These are phyloP conservation scores for Microctonus brassicae DNA, from an alignment of 2,888 invertebrate genomes.

Conservation along the genomic window DNA sequence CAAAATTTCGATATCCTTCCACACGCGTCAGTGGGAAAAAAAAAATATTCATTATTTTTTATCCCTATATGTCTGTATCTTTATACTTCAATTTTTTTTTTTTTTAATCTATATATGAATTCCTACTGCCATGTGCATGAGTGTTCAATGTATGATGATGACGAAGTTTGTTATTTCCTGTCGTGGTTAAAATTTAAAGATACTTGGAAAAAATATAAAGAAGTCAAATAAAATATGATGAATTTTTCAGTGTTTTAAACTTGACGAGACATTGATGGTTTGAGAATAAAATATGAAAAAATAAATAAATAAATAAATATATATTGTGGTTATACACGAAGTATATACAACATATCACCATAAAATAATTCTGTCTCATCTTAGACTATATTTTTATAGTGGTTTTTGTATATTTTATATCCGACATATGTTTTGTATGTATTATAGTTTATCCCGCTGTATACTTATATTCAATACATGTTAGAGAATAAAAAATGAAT, in stretches of 20 bases:
- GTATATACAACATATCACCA: background rate
- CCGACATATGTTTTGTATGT: no score
- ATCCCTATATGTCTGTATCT: background rate
- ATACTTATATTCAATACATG: no score
- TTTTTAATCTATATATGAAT: background rate
- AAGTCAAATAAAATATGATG: background rate
- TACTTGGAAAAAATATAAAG: background rate
- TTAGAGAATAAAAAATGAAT: background rate
- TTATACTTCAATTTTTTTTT: no score
- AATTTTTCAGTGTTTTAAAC: background rate
- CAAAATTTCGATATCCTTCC: slow-evolving; percentile 27
- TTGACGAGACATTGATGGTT: background rate
- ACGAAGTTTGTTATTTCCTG: background rate
- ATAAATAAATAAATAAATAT: background rate
- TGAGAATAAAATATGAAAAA: background rate
- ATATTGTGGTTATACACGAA: background rate
- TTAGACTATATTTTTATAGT: background rate
- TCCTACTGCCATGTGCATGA: slow-evolving; percentile 24
- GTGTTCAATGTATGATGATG: background rate
- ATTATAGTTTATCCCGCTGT: no score
- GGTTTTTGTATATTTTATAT: no score
- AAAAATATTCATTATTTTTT: slow-evolving; percentile 8
- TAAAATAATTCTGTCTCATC: no score
- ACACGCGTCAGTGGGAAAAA: slow-evolving; percentile 2
- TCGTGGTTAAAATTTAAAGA: background rate